Evolutionary conservation across 2,113 vertebrate species (phyloP), one percentile per base, ranked within the genome.

Genomic region (Lichenostomus cassidix): DNA sequence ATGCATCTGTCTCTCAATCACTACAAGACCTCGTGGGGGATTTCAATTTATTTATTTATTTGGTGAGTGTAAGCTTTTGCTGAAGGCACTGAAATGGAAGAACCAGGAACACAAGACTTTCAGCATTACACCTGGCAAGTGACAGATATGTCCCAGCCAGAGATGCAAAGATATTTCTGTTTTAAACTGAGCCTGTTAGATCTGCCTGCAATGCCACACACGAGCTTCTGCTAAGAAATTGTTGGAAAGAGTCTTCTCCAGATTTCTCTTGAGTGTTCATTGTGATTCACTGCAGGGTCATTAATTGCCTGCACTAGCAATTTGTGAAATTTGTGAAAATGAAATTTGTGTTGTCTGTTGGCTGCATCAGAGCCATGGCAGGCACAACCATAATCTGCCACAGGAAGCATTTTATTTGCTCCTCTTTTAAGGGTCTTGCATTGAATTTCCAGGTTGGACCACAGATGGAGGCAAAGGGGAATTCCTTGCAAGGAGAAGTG

Each of bases 351-450:
- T 14, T 35, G 7, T 19, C 33, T 62, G 1, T 10, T 63, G 53
- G 11, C 15, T 33, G 17, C 0, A 0, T 11, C 55, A 78, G 55
- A 89, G 23, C 31, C 2, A 1, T 2, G n/a, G 14, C 19, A 68
- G 9, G 28, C 1, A 4, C 15, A 78, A 33, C 23, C 0, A 0
- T 9, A 37, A 59, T 9, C 58, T 56, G 15, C 10, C 3, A 4
- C 37, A 71, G 14, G 8, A 83, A 21, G 3, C 5, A 16, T 47
- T 73, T 73, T 21, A 21, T 53, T 75, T 94, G 10, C 12, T 65
- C 11, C 5, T 41, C 11, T 78, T 80, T 49, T 42, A 70, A 84
- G 67, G 22, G 28, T 11, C 22, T 75, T 24, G 7, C 21, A 33
- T 7, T 50, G 33, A 59, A 63, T 87, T 84, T 83, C 17, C 22